Evolutionary conservation across 2,113 vertebrate genomes (phyloP).

Genomic region (Sinocyclocheilus anophthalmus): DNA sequence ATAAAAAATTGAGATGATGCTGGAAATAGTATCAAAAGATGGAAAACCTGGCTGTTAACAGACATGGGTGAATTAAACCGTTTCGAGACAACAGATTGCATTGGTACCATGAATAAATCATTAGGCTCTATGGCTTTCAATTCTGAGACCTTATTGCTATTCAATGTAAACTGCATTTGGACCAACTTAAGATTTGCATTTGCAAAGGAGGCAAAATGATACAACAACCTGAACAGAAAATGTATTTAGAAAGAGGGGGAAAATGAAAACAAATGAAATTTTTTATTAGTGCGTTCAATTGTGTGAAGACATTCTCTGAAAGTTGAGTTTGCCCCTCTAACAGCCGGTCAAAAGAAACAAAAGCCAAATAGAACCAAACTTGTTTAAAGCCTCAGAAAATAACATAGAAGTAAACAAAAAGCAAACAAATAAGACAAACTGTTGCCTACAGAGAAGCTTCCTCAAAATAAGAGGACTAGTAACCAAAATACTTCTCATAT

Average conservation of each 20-base stretch:
- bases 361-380: not conserved
- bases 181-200: not conserved
- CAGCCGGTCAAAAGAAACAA: not conserved
- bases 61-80: not conserved
- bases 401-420: not conserved
- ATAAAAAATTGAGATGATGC: slow-evolving; percentile 43
- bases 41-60: slow-evolving; percentile 18
- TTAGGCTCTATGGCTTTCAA: not conserved
- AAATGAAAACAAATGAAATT: not conserved
- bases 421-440: not conserved
- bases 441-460: slow-evolving; percentile 39
- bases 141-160: slow-evolving; percentile 8
- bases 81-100: not conserved
- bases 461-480: slow-evolving; percentile 6
- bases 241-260: too few species aligned
- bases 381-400: not conserved
- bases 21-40: slow-evolving; percentile 16
- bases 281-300: not conserved
- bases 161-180: slow-evolving; percentile 1
- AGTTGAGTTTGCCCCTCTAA: not conserved
- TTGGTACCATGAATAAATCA: slow-evolving; percentile 11
- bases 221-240: not conserved
- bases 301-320: not conserved
- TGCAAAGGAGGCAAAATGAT: slow-evolving; percentile 6
- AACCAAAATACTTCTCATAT: slow-evolving; percentile 42